These are phyloP conservation scores for Lonchura striata DNA, from an alignment of 2,113 vertebrate genomes.

Conservation along the genomic window DNA sequence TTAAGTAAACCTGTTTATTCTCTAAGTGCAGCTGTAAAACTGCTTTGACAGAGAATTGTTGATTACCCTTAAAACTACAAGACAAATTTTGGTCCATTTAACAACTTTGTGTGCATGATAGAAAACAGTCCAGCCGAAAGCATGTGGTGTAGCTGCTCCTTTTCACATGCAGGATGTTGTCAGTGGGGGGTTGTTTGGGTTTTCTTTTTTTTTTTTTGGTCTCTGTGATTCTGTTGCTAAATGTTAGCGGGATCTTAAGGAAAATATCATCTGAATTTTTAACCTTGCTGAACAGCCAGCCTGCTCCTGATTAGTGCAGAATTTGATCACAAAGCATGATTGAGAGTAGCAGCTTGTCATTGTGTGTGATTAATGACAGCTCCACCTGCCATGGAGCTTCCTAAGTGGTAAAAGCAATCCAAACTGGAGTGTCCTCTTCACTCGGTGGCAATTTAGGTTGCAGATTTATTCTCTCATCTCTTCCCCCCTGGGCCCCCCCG, in stretches of 20 bases:
- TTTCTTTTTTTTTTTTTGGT: neutral
- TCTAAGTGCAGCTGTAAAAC: neutral
- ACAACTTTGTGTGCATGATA: neutral
- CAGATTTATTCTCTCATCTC: slow-evolving; percentile 33
- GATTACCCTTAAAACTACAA: neutral
- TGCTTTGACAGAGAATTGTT: neutral
- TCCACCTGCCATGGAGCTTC: slow-evolving; percentile 57
- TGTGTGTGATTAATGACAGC: slow-evolving; percentile 64
- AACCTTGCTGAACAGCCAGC: slow-evolving; percentile 59
- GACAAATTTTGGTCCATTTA: neutral
- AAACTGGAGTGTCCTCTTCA: slow-evolving; percentile 11
- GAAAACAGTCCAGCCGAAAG: neutral
- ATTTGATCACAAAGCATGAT: slow-evolving; percentile 65
- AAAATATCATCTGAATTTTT: slow-evolving; percentile 49
- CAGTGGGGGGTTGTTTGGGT: neutral
- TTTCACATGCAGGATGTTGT: neutral
- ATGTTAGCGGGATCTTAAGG: neutral
- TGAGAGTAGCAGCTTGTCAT: slow-evolving; percentile 56
- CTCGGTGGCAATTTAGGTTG: neutral
- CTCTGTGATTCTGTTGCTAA: neutral
- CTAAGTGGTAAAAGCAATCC: slow-evolving; percentile 29
- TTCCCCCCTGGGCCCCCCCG: accelerated
- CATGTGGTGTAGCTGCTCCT: neutral
- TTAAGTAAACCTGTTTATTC: neutral
- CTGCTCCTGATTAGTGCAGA: slow-evolving; percentile 67